Evolutionary conservation across 2,113 vertebrate genomes (phyloP).

Genomic region (Percopsis transmontana): DNA sequence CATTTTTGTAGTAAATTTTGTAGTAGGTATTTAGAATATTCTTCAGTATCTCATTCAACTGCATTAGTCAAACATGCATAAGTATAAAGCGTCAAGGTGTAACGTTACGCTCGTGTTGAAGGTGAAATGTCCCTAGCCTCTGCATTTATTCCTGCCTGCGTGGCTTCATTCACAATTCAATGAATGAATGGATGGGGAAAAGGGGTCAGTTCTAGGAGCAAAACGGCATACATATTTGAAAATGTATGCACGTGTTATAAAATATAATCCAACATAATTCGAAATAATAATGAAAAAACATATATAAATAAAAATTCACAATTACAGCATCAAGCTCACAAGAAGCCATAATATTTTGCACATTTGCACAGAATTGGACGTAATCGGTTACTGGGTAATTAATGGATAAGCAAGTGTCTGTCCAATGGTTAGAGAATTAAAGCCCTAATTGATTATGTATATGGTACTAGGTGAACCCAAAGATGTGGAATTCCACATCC

Average conservation of each 20-base stretch:
- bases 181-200: too few relatives aligned
- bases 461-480: too few relatives aligned
- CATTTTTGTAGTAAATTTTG: not conserved
- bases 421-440: conserved; percentile 20
- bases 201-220: too few relatives aligned
- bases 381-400: conserved; percentile 23
- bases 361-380: not conserved
- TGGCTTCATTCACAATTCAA: not conserved
- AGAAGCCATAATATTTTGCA: not conserved
- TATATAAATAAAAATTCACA: too few relatives aligned
- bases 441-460: conserved; percentile 14
- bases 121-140: not conserved
- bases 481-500: not conserved
- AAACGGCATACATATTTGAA: too few relatives aligned
- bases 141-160: not conserved
- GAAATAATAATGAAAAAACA: too few relatives aligned
- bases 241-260: too few relatives aligned
- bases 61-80: not conserved
- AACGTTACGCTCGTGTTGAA: not conserved
- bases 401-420: conserved; percentile 6
- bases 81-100: not conserved
- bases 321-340: not conserved
- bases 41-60: too few relatives aligned
- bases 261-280: too few relatives aligned
- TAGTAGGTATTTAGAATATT: too few relatives aligned